Evolutionary conservation across 2,888 invertebrate species (phyloP).

Genomic region (Ichneumoninae sp.): DNA sequence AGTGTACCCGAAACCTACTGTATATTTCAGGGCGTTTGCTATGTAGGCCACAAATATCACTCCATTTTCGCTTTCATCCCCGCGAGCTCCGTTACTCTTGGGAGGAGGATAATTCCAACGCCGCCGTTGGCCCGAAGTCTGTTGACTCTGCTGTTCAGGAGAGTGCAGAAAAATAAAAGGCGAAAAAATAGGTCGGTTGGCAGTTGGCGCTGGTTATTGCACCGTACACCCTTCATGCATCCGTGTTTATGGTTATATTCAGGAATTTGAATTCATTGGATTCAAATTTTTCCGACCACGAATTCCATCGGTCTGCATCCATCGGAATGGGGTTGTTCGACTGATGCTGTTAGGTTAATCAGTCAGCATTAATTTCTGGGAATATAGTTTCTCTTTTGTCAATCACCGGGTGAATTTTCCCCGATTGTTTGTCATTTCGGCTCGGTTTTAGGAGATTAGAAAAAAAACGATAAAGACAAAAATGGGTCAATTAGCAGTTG

Average conservation of each 20-base stretch:
- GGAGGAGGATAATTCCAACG: neutral
- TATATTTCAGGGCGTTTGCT: conserved; percentile 49
- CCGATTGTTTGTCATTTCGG: neutral
- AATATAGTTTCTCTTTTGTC: conserved; percentile 51
- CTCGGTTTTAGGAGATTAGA: neutral
- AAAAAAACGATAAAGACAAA: conserved; percentile 33
- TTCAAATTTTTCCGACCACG: neutral
- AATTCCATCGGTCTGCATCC: neutral
- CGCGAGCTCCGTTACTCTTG: conserved; percentile 20
- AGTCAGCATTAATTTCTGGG: conserved; percentile 19
- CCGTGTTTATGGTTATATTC: neutral
- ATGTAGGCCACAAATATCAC: conserved; percentile 59
- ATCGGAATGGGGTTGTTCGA: neutral
- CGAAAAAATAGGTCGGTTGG: conserved; percentile 56
- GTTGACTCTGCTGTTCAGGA: conserved; percentile 38
- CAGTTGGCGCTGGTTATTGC: conserved; percentile 53
- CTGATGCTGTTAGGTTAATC: neutral
- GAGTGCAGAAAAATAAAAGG: conserved; percentile 20
- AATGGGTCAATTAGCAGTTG: conserved; percentile 60
- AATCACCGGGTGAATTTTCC: conserved; percentile 30
- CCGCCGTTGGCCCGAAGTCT: neutral
- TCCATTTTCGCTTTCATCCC: conserved; percentile 39
- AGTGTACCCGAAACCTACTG: conserved; percentile 36
- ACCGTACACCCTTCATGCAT: conserved; percentile 12
- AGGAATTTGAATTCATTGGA: neutral